These are phyloP conservation scores for Xyrauchen texanus DNA, from an alignment of 2,113 vertebrate species.

Conservation along the genomic window DNA sequence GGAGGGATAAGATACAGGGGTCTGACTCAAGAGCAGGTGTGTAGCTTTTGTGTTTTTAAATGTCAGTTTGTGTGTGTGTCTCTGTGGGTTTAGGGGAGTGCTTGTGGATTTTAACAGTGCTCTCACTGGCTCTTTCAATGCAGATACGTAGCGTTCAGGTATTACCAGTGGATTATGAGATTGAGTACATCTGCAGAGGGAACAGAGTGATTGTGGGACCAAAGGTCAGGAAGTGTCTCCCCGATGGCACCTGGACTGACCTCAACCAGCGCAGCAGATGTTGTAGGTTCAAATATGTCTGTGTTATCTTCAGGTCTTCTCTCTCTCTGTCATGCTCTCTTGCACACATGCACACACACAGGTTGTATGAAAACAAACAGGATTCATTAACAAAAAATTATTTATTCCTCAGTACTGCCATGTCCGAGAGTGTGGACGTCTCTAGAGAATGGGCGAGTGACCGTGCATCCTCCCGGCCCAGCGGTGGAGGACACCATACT, in stretches of 20 bases:
- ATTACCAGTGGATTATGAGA: slow-evolving; percentile 92
- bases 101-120: background rate
- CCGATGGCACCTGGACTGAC: slow-evolving; percentile 89
- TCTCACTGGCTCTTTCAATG: background rate
- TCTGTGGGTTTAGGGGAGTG: background rate
- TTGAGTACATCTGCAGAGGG: slow-evolving; percentile 91
- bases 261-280: slow-evolving; percentile 85
- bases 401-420: slow-evolving; percentile 77
- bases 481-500: slow-evolving; percentile 85
- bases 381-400: background rate
- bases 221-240: slow-evolving; percentile 91
- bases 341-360: too few relatives aligned
- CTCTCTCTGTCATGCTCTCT: background rate
- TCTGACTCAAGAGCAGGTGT: slow-evolving; percentile 84
- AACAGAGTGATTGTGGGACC: slow-evolving; percentile 89
- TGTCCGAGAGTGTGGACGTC: slow-evolving; percentile 86
- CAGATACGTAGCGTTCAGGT: slow-evolving; percentile 83
- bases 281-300: slow-evolving; percentile 72
- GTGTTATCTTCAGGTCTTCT: too few relatives aligned
- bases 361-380: too few relatives aligned
- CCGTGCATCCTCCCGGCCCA: slow-evolving; percentile 71
- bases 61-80: background rate
- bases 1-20: slow-evolving; percentile 87
- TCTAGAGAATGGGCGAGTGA: slow-evolving; percentile 88
- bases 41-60: slow-evolving; percentile 9